These are phyloP conservation scores for Cynoglossus semilaevis DNA, from an alignment of 2,113 vertebrate genomes.

Conservation along the genomic window DNA sequence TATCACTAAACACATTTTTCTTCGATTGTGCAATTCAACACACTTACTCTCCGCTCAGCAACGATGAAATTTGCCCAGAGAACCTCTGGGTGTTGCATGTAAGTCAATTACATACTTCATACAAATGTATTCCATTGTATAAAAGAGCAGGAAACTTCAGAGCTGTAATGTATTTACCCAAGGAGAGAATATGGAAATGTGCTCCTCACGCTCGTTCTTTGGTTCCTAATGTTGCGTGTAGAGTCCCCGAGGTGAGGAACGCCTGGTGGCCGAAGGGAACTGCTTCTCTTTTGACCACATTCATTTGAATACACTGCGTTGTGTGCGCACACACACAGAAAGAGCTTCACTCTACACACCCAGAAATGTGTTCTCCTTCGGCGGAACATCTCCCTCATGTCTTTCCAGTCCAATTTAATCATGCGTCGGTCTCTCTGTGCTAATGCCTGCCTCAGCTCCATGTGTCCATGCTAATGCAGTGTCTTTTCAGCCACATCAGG, in stretches of 20 bases:
- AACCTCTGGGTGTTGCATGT: slow-evolving; percentile 49
- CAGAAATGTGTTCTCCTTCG: slow-evolving; percentile 12
- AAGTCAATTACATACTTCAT: slow-evolving; percentile 64
- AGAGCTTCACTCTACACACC: background rate
- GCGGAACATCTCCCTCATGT: slow-evolving; percentile 39
- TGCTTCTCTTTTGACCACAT: slow-evolving; percentile 12
- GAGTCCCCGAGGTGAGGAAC: slow-evolving; percentile 42
- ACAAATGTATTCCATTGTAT: slow-evolving; percentile 41
- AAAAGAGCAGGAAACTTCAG: slow-evolving; percentile 45
- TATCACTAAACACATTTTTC: slow-evolving; percentile 22
- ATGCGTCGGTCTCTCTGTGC: slow-evolving; percentile 35
- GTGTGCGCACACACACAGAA: background rate
- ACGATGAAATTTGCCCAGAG: slow-evolving; percentile 42
- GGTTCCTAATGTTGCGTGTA: slow-evolving; percentile 16
- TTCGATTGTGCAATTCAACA: slow-evolving; percentile 40
- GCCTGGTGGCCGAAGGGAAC: slow-evolving; percentile 42
- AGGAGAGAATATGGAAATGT: slow-evolving; percentile 49
- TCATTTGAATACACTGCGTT: slow-evolving; percentile 18
- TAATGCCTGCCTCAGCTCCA: slow-evolving; percentile 36
- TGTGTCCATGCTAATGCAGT: slow-evolving; percentile 44
- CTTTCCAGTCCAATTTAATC: slow-evolving; percentile 47
- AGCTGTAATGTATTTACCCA: slow-evolving; percentile 50
- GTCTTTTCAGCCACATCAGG: slow-evolving; percentile 65
- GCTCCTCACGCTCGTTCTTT: slow-evolving; percentile 32
- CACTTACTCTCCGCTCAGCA: slow-evolving; percentile 32